Evolutionary conservation across 2,888 invertebrate genomes (phyloP), one percentile per base, ranked within the genome.

Genomic region (Disparrhopalites patrizii): DNA sequence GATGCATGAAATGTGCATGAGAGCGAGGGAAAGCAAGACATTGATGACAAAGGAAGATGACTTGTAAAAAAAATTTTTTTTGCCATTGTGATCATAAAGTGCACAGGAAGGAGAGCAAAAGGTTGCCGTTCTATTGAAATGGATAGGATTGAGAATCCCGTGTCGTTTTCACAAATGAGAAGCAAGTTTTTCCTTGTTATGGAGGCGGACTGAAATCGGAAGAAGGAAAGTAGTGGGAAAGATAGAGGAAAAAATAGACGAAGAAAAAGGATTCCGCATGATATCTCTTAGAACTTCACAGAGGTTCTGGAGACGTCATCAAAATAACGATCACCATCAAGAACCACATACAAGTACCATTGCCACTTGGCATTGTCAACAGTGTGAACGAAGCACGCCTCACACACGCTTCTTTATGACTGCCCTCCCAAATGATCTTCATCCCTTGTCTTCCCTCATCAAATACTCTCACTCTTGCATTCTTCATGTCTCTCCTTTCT

Each of bases 301-400:
- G 62, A 62, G 66, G 54, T 65, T 65, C 50, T 55, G 51, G 55
- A 58, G 51, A 55, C 62, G 68, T 68, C 68, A 68, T 68, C 66
- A 68, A 68, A 68, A 68, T 68, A 68, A 68, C 66, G 68, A 68
- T 60, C 57, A 66, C 52, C 68, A 65, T 68, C 68, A 68, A 63
- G 63, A 55, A 60, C 68, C 62, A 65, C 54, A 58, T 62, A 62
- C 62, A 62, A 62, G 52, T 30, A 54, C 50, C 31, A 43, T 36
- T 30, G 38, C 54, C 55, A 61, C 61, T 67, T 36, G 60, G 30
- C 30, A 58, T 62, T 57, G 57, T 65, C 60, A 61, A 30, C 63
- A 54, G 38, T 25, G 55, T 62, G 58, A 40, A n/a, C 47, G 52
- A 65, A 18, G 27, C 47, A 63, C 60, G 30, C 51, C 63, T 60